phyloP scores from a whole-genome alignment of 2,888 invertebrate species.

The Campoplex nolae region DNA sequence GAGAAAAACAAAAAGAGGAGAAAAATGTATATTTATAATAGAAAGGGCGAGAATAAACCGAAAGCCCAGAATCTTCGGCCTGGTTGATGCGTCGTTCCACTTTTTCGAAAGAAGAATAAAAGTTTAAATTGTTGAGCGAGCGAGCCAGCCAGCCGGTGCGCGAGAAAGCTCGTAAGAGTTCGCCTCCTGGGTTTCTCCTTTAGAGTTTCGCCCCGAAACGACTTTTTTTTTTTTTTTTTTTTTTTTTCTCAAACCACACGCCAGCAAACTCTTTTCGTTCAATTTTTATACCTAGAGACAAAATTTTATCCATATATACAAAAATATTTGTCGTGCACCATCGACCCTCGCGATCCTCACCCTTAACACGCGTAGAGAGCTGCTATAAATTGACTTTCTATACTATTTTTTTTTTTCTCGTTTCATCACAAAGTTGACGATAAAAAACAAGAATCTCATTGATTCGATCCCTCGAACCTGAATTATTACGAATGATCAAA shows the following conservation, averaged over 20 bases:
- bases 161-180: conserved; percentile 31
- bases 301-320: neutral
- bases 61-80: conserved; percentile 55
- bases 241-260: conserved; percentile 26
- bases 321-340: neutral
- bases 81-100: conserved; percentile 58
- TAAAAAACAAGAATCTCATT: neutral
- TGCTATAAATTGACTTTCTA: neutral
- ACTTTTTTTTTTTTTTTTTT: too few species aligned
- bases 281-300: conserved; percentile 20
- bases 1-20: conserved; percentile 26
- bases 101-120: conserved; percentile 61
- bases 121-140: conserved; percentile 63
- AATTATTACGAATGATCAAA: conserved; percentile 7
- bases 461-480: neutral
- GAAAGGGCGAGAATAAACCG: neutral
- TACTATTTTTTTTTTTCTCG: neutral
- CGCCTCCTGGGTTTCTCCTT: conserved; percentile 44
- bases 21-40: conserved; percentile 26
- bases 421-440: neutral
- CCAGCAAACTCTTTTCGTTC: conserved; percentile 25
- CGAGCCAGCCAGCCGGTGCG: conserved; percentile 14
- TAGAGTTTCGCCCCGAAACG: neutral
- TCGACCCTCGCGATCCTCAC: neutral
- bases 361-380: neutral